A percentile compares a stretch with the other conserved stretches of the same genome.
Evolutionary conservation across 2,888 invertebrate species (phyloP).

Genomic region (Lysandra coridon): DNA sequence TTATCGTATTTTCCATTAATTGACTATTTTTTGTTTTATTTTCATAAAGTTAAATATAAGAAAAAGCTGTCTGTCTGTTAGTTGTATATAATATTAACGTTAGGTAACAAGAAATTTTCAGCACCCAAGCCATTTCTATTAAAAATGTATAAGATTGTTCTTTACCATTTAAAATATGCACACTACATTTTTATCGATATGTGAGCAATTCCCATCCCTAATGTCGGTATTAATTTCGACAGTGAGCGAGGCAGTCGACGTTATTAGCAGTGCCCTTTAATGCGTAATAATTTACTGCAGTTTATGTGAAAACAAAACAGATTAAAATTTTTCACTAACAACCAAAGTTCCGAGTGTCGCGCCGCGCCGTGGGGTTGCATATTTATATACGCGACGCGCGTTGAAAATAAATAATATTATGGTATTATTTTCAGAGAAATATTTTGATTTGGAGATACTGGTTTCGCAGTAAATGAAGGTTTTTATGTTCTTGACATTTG

Average conservation of each 20-base stretch:
- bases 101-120: too few species aligned
- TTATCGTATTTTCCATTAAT: too few species aligned
- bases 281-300: slow-evolving; percentile 77
- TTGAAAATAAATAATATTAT: background rate
- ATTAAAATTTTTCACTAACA: slow-evolving; percentile 69
- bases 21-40: too few species aligned
- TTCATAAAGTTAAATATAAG: too few species aligned
- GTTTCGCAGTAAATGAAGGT: too few species aligned
- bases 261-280: slow-evolving; percentile 77
- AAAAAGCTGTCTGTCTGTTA: too few species aligned
- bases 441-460: background rate
- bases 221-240: slow-evolving; percentile 70
- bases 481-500: too few species aligned
- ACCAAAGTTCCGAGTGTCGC: slow-evolving; percentile 46
- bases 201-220: slow-evolving; percentile 50
- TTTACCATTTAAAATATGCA: background rate
- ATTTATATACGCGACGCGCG: background rate
- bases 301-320: slow-evolving; percentile 74
- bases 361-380: background rate
- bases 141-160: background rate
- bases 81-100: too few species aligned
- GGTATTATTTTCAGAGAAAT: background rate
- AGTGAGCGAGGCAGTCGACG: slow-evolving; percentile 72
- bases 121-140: background rate
- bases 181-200: slow-evolving; percentile 34